A percentile compares a stretch with the other conserved stretches of the same genome.
Conservation (phyloP, 2,888 invertebrate genomes). For the Aplocera efformata region DNA sequence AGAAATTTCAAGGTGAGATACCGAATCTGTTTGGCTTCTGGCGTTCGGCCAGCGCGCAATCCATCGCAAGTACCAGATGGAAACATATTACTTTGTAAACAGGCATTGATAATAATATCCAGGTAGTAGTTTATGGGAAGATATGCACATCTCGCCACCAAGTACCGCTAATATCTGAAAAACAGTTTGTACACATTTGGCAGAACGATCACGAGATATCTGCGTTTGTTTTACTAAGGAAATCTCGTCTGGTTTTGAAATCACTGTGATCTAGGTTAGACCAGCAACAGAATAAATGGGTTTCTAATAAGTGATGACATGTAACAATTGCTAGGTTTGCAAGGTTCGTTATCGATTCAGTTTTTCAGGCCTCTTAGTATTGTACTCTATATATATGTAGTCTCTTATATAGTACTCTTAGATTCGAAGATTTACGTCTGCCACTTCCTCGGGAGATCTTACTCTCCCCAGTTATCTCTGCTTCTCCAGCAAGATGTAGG, state of each 20-base stretch:
- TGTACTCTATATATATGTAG: too few relatives aligned
- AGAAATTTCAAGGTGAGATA: conserved; percentile 38
- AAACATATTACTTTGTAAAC: conserved; percentile 34
- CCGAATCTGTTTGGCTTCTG: conserved; percentile 30
- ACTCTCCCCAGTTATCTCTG: not conserved
- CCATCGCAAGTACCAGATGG: conserved; percentile 29
- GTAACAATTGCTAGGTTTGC: conserved; percentile 6
- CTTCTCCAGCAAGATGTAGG: not conserved
- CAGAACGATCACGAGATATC: too few relatives aligned
- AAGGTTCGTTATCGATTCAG: not conserved
- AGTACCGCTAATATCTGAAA: too few relatives aligned
- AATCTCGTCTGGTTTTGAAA: too few relatives aligned
- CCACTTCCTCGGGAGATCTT: too few relatives aligned
- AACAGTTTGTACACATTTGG: too few relatives aligned
- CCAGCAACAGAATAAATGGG: conserved; percentile 10
- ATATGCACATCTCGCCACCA: too few relatives aligned
- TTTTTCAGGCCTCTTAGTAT: not conserved
- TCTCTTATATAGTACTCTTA: too few relatives aligned
- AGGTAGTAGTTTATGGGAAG: not conserved
- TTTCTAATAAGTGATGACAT: conserved; percentile 4
- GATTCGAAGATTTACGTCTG: too few relatives aligned
- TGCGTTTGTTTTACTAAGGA: too few relatives aligned
- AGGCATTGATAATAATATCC: conserved; percentile 30
- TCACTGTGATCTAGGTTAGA: conserved; percentile 14
- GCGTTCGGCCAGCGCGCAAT: conserved; percentile 36